These are phyloP conservation scores for Perdita meconis DNA, from an alignment of 2,888 invertebrate species.

Conservation along the genomic window DNA sequence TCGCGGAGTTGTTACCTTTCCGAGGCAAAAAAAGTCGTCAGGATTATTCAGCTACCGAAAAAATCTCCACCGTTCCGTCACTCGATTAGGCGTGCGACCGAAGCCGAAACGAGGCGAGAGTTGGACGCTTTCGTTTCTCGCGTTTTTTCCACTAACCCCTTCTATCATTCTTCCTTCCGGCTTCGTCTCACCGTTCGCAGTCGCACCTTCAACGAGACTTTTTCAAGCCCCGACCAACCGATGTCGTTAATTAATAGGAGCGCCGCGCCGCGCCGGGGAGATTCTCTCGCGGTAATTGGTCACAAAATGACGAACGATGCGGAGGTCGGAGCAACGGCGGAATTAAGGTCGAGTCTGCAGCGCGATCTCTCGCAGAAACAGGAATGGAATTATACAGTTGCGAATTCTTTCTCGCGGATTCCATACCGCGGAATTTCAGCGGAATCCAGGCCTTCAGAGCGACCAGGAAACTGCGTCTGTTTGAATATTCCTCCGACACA, in stretches of 20 bases:
- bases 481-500: background rate
- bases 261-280: too few relatives aligned
- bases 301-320: constrained; percentile 33
- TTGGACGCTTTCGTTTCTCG: background rate
- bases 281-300: constrained; percentile 59
- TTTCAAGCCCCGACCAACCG: constrained; percentile 23
- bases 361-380: background rate
- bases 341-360: constrained; percentile 12
- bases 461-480: background rate
- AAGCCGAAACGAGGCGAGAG: constrained; percentile 4
- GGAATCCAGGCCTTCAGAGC: background rate
- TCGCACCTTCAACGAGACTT: background rate
- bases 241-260: constrained; percentile 65
- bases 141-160: background rate
- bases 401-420: background rate
- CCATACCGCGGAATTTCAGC: background rate
- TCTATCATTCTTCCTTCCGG: background rate
- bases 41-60: constrained; percentile 30
- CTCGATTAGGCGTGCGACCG: constrained; percentile 46
- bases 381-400: background rate
- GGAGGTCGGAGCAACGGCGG: background rate
- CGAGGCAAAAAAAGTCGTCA: constrained; percentile 9
- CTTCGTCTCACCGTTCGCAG: background rate
- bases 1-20: constrained; percentile 23
- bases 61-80: constrained; percentile 45